phyloP scores from a whole-genome alignment of 2,797 vertebrate genomes.

The Muraenolepis orangiensis region DNA sequence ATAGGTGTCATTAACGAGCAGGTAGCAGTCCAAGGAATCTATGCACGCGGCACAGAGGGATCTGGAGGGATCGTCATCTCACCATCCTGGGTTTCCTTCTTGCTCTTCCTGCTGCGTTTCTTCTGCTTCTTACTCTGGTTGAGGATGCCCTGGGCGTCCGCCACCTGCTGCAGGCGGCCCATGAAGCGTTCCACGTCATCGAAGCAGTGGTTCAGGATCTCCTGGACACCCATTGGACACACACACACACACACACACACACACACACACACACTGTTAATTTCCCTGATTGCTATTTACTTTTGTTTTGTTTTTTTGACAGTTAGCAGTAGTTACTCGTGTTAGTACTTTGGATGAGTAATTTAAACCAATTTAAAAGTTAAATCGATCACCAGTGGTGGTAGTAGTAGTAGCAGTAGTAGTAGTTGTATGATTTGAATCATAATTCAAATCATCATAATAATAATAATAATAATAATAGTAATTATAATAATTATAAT shows the following conservation, averaged over 20 bases:
- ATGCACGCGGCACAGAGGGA: background rate
- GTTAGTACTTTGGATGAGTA: background rate
- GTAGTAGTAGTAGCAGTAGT: background rate
- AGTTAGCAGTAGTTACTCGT: background rate
- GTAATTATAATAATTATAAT: too few relatives aligned
- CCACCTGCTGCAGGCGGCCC: constrained; percentile 75
- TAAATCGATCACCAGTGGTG: background rate
- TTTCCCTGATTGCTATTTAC: background rate
- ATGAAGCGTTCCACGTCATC: constrained; percentile 83
- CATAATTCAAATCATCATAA: too few relatives aligned
- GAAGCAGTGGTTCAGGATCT: constrained; percentile 84
- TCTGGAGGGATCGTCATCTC: constrained; percentile 23
- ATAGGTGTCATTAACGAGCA: too few relatives aligned
- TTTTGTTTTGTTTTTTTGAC: too few relatives aligned
- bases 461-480: too few relatives aligned
- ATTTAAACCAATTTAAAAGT: background rate
- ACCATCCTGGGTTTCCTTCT: constrained; percentile 64
- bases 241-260: background rate
- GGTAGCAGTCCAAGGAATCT: too few relatives aligned
- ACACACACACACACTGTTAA: background rate
- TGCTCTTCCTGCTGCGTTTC: constrained; percentile 57
- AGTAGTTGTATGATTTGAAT: too few relatives aligned
- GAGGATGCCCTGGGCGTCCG: constrained; percentile 75
- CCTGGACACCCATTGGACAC: constrained; percentile 55
- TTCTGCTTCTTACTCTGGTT: constrained; percentile 71